Evolutionary conservation across 1,140 invertebrate genomes (phyloP), one percentile per base, ranked within the genome.

Genomic region (Drosophila takahashii): DNA sequence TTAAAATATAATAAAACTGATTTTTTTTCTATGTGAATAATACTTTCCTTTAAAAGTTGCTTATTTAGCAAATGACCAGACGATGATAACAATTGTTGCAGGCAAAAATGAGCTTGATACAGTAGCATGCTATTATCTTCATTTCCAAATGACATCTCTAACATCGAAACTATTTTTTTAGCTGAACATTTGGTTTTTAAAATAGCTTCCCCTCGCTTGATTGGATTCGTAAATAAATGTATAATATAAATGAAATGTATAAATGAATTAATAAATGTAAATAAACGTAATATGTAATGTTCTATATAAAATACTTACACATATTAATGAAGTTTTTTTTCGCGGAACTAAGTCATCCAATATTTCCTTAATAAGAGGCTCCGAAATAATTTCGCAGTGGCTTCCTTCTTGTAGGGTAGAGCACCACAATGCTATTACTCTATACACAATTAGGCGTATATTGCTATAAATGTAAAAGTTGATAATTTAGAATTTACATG

Each of bases 361-460:
- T 41, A 80, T 15, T 60, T 65, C 51, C 29, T 65, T 65, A 15
- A 81, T 41, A 37, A 80, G 41, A 3, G 29, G 15, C 16, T 77
- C 78, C 29, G 57, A 44, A 29, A 80, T 57, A 29, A 72, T 48
- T 44, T 71, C 78, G 8, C 45, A 72, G 37, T 80, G 79, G 22
- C 73, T 81, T 56, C 78, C 78, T 45, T 80, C 78, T 22, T 27
- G 48, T 9, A 81, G 47, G 2, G 37, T 77, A 4, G 45, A 52
- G 26, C 80, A 39, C 78, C 78, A 80, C 11, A 81, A 41, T 1
- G 26, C 59, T 15, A 51, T 48, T 9, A 71, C 59, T 56, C 51
- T 70, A 41, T 80, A 81, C 5, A 58, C 36, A 2, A 52, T 37
- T 10, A 16, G 18, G 4, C 78, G 65, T 5, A 81, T 32, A 34